Percentiles rank a stretch among this genome's conserved stretches.
These are phyloP conservation scores for Rhingia rostrata DNA, from an alignment of 2,888 invertebrate genomes.

Conservation along the genomic window DNA sequence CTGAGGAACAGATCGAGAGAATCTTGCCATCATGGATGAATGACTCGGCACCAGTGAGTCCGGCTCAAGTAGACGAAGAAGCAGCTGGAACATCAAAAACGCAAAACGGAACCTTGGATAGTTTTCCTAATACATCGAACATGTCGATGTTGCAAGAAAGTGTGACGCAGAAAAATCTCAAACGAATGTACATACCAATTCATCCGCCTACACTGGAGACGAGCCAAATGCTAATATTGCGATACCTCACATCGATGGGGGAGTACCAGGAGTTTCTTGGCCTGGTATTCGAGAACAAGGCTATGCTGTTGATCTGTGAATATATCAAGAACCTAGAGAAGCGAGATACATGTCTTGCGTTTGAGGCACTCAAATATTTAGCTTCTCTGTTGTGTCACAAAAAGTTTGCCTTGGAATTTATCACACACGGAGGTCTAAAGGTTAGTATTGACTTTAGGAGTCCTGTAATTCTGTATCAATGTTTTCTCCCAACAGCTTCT, in stretches of 20 bases:
- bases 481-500: conserved; percentile 85
- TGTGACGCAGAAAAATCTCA: conserved; percentile 77
- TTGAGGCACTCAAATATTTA: conserved; percentile 97
- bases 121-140: conserved; percentile 79
- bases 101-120: conserved; percentile 75
- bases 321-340: conserved; percentile 95
- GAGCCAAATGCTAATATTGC: conserved; percentile 94
- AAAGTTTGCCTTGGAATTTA: conserved; percentile 98
- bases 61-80: conserved; percentile 77
- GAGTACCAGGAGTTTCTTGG: conserved; percentile 98
- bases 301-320: conserved; percentile 93
- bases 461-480: not conserved
- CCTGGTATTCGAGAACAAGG: conserved; percentile 96
- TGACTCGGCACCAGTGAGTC: conserved; percentile 81
- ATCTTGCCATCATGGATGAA: conserved; percentile 79
- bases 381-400: conserved; percentile 98
- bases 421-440: conserved; percentile 93
- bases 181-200: conserved; percentile 87
- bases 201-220: conserved; percentile 94
- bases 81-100: conserved; percentile 20
- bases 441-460: conserved; percentile 80
- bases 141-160: conserved; percentile 80
- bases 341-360: conserved; percentile 95
- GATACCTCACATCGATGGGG: conserved; percentile 98
- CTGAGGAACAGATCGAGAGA: conserved; percentile 79